These are phyloP conservation scores for Glossophaga mutica DNA, from an alignment of 2,797 vertebrate genomes.

Conservation along the genomic window DNA sequence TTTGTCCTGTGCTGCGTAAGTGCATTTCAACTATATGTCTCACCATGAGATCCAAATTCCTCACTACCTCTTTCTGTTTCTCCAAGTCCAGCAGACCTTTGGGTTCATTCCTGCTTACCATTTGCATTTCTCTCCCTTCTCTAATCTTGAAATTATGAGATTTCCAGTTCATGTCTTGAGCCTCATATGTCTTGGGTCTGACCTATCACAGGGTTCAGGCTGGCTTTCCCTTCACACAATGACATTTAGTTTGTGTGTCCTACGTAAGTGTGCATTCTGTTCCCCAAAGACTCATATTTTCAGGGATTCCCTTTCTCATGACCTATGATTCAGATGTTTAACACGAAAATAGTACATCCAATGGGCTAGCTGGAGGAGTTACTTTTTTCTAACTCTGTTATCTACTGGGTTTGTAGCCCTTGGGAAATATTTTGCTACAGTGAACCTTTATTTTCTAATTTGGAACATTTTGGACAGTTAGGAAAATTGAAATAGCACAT, in stretches of 20 bases:
- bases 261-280: background rate
- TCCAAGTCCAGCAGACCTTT: background rate
- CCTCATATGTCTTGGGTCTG: background rate
- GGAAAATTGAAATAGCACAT: background rate
- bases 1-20: background rate
- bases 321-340: conserved; percentile 45
- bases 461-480: background rate
- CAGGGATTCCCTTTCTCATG: conserved; percentile 42
- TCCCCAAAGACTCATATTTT: background rate
- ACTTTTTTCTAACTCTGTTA: conserved; percentile 9
- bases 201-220: background rate
- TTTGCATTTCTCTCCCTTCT: background rate
- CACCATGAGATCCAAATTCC: background rate
- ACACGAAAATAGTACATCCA: background rate
- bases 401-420: background rate
- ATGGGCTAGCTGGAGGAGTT: background rate
- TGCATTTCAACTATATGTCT: background rate
- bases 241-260: conserved; percentile 19
- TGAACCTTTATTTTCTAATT: background rate
- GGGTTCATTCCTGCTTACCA: background rate
- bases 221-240: background rate
- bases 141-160: background rate
- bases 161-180: background rate
- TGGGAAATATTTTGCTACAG: background rate
- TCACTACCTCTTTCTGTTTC: background rate